Base-by-base conservation (phyloP, 2,113 vertebrate species). In the Planiliza haematocheilus region DNA sequence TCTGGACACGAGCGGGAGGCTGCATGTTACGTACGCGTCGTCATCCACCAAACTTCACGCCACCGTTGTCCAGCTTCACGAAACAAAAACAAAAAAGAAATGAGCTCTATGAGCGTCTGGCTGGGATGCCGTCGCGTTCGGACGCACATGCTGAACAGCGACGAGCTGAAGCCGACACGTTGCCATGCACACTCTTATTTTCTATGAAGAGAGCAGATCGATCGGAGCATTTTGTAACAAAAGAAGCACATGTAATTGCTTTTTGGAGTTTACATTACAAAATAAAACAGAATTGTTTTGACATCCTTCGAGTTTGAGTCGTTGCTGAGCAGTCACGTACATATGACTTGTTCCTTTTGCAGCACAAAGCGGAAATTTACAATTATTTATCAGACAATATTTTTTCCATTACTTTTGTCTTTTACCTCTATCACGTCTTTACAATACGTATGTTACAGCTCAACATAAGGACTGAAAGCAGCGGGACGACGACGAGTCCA, bases 201-300 rank as follows among this genome's bases (percentile, higher is more conserved):
- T 86, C 67, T 86, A 81, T 57, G 21, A 61, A 62, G 57, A 78
- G 53, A 79, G 69, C 58, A 64, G 57, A 84, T 81, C 41, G 39
- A 62, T 69, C 39, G 1, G 58, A 89, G 70, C 56, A 41, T 88
- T 87, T 85, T 83, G 59, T 79, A 81, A 83, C 68, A 79, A 75
- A 78, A 66, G 77, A 66, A 69, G 49, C 81, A 87, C 66, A 82
- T 82, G 71, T 41, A 65, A 75, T 58, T 41, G 80, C 48, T 79
- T 89, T 88, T 79, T 77, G 58, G 56, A 86, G 68, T 63, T 79
- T 50, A 81, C 55, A 63, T 53, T 59, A 58, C 34, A 85, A 64
- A 61, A 81, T 73, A 79, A 84, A 70, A 62, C 46, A 49, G 34
- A 61, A 51, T 77, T 85, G 24, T 30, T 86, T 70, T 63, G 20